Percentiles rank a stretch among this genome's conserved stretches.
These are phyloP conservation scores for Cairina moschata DNA, from an alignment of 2,113 vertebrate species.

Conservation along the genomic window DNA sequence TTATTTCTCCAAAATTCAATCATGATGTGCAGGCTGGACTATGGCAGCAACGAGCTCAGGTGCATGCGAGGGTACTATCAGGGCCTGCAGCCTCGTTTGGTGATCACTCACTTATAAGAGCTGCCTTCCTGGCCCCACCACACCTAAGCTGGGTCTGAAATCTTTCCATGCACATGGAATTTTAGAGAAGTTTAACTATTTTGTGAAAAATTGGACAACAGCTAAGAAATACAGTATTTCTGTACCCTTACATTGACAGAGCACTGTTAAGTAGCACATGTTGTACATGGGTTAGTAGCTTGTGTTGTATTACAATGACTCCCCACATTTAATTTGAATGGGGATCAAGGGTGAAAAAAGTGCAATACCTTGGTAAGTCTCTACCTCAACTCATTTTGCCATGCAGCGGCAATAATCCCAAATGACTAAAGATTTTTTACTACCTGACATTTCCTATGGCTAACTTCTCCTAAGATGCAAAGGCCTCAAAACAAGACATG, in stretches of 20 bases:
- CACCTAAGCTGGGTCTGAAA: not conserved
- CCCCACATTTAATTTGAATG: not conserved
- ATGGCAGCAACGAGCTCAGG: not conserved
- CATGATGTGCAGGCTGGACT: not conserved
- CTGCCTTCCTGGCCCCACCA: not conserved
- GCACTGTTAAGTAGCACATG: rapidly evolving
- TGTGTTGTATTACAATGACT: not conserved
- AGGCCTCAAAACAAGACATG: not conserved
- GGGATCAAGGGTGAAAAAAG: not conserved
- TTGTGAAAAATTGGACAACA: not conserved
- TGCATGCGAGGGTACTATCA: not conserved
- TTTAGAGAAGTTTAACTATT: not conserved
- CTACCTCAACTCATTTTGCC: not conserved
- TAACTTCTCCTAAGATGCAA: not conserved
- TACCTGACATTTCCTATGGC: not conserved
- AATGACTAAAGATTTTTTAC: not conserved
- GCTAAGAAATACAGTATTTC: not conserved
- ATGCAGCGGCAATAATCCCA: not conserved
- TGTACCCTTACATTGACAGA: not conserved
- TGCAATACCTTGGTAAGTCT: not conserved
- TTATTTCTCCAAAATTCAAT: not conserved
- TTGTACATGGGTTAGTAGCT: not conserved
- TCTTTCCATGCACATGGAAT: not conserved
- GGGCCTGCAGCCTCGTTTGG: not conserved
- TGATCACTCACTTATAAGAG: not conserved